phyloP scores from a whole-genome alignment of 2,888 invertebrate genomes.

The Tortrix viridana region DNA sequence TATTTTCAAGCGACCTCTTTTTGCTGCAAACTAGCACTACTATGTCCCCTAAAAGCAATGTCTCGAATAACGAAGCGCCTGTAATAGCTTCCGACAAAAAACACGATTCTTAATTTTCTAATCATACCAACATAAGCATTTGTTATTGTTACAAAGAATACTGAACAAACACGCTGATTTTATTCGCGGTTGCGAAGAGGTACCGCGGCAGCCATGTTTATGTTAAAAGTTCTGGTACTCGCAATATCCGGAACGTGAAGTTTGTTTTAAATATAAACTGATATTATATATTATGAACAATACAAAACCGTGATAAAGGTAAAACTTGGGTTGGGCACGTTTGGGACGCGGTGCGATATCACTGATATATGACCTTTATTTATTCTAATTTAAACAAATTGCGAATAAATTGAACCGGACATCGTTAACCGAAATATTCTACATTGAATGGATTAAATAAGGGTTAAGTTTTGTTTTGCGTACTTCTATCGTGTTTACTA shows the following conservation, averaged over 20 bases:
- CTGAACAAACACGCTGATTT: slow-evolving; percentile 6
- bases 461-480: not conserved
- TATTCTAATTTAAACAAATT: slow-evolving; percentile 41
- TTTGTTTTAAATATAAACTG: slow-evolving; percentile 63
- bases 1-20: too few species aligned
- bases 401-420: slow-evolving; percentile 31
- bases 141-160: not conserved
- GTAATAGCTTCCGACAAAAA: too few species aligned
- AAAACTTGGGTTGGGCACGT: slow-evolving; percentile 44
- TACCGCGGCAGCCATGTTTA: slow-evolving; percentile 59
- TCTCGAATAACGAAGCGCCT: too few species aligned
- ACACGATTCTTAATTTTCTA: too few species aligned
- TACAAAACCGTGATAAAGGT: slow-evolving; percentile 61
- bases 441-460: slow-evolving; percentile 6
- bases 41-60: too few species aligned
- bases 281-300: slow-evolving; percentile 56
- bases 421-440: slow-evolving; percentile 26
- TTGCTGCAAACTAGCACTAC: too few species aligned
- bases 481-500: too few species aligned
- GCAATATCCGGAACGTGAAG: slow-evolving; percentile 52
- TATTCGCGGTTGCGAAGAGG: slow-evolving; percentile 9
- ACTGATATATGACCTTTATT: slow-evolving; percentile 38
- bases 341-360: slow-evolving; percentile 45
- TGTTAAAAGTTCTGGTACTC: slow-evolving; percentile 59
- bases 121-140: not conserved